These are phyloP conservation scores for Dicrurus megarhynchus DNA, from an alignment of 2,113 vertebrate genomes.

Conservation along the genomic window DNA sequence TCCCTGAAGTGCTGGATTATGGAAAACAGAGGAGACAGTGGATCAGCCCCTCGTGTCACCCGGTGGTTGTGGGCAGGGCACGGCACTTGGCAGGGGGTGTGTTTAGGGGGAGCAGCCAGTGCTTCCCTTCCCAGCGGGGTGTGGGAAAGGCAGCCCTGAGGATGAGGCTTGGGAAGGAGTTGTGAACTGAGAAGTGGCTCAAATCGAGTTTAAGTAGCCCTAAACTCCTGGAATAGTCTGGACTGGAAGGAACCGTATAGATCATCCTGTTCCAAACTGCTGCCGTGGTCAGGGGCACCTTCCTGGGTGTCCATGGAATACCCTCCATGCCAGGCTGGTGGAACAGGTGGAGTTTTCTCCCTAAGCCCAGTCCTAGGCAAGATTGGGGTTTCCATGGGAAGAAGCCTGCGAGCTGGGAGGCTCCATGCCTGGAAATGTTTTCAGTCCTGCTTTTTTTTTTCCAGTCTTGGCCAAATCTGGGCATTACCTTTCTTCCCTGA, in stretches of 20 bases:
- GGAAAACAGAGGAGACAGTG: neutral
- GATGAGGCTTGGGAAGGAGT: neutral
- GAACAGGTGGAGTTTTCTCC: neutral
- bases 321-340: neutral
- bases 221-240: neutral
- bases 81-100: neutral
- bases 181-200: neutral
- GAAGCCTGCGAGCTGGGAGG: neutral
- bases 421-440: neutral
- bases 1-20: neutral
- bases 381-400: neutral
- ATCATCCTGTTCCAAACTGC: neutral
- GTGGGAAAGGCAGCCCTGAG: neutral
- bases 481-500: neutral
- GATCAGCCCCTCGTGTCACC: fast-evolving
- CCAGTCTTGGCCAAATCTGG: neutral
- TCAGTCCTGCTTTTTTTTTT: neutral
- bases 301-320: neutral
- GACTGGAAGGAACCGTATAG: neutral
- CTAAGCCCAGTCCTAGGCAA: neutral
- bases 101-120: neutral
- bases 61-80: neutral
- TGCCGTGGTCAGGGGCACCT: no score
- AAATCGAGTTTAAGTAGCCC: no score
- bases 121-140: neutral